Percentiles rank a stretch among this genome's conserved stretches.
phyloP scores from a whole-genome alignment of 2,888 invertebrate species.

The Tortricodes alternella region DNA sequence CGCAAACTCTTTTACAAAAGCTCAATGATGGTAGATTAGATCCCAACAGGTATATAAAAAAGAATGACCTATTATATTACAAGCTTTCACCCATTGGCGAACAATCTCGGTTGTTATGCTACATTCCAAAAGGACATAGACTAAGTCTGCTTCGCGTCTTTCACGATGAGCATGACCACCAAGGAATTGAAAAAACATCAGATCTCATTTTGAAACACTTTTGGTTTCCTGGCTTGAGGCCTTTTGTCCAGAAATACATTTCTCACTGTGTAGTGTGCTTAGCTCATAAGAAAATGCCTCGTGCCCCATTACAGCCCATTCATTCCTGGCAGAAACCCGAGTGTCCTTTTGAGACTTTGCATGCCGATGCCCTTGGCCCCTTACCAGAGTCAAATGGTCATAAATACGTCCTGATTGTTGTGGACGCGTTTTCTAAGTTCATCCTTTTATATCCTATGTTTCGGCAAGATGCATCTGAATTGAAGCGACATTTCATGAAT shows the following conservation, averaged over 20 bases:
- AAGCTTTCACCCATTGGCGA: constrained; percentile 10
- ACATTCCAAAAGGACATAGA: constrained; percentile 27
- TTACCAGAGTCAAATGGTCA: constrained; percentile 9
- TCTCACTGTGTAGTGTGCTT: background rate
- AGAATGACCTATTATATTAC: constrained; percentile 6
- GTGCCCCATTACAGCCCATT: constrained; percentile 8
- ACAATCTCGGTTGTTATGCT: constrained; percentile 17
- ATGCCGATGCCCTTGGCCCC: constrained; percentile 23
- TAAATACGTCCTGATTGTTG: constrained; percentile 9
- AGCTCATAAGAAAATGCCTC: background rate
- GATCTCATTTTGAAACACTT: constrained; percentile 25
- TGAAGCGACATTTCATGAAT: background rate
- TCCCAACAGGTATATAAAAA: background rate
- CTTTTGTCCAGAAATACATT: background rate
- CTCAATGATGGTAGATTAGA: constrained; percentile 35
- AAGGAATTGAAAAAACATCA: background rate
- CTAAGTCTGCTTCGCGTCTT: constrained; percentile 8
- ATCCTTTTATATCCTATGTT: constrained; percentile 2
- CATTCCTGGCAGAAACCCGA: constrained; percentile 21
- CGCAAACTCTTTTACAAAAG: constrained; percentile 27
- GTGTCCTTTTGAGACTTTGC: constrained; percentile 20
- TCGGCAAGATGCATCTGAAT: background rate
- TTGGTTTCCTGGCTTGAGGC: constrained; percentile 3
- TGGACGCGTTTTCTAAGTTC: constrained; percentile 23
- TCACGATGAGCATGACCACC: constrained; percentile 28